Evolutionary conservation across 2,888 invertebrate genomes (phyloP).

Genomic region (Platycheirus rosarum): DNA sequence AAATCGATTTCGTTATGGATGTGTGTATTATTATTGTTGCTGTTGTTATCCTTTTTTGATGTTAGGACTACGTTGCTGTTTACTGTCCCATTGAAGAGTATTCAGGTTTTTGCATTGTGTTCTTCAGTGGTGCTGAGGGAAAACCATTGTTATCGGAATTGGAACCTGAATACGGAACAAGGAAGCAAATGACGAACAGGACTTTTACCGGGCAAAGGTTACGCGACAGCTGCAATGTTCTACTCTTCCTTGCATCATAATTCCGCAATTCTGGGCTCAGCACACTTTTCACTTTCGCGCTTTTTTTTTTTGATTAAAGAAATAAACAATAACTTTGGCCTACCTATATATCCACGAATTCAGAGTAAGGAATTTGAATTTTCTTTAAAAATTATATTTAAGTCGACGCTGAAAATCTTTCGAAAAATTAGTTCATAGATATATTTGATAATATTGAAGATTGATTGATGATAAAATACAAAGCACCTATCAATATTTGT

Average conservation of each 20-base stretch:
- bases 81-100: conserved; percentile 73
- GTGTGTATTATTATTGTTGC: conserved; percentile 44
- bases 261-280: conserved; percentile 34
- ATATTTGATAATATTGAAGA: no score
- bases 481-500: no score
- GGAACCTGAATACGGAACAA: conserved; percentile 73
- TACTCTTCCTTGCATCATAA: conserved; percentile 54
- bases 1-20: conserved; percentile 71
- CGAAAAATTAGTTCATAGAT: no score
- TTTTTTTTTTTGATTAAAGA: conserved; percentile 36
- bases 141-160: conserved; percentile 62
- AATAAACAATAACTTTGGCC: no score
- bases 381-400: no score
- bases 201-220: conserved; percentile 75
- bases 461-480: no score
- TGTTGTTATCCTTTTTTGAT: conserved; percentile 59
- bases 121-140: conserved; percentile 54
- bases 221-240: conserved; percentile 73
- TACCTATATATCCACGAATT: no score
- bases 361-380: no score
- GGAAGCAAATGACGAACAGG: conserved; percentile 73
- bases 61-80: conserved; percentile 53
- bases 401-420: no score
- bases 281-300: conserved; percentile 69
- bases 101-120: conserved; percentile 71